Evolutionary conservation across 2,888 invertebrate species (phyloP), one percentile per base, ranked within the genome.

Genomic region (Allophyes oxyacanthae): DNA sequence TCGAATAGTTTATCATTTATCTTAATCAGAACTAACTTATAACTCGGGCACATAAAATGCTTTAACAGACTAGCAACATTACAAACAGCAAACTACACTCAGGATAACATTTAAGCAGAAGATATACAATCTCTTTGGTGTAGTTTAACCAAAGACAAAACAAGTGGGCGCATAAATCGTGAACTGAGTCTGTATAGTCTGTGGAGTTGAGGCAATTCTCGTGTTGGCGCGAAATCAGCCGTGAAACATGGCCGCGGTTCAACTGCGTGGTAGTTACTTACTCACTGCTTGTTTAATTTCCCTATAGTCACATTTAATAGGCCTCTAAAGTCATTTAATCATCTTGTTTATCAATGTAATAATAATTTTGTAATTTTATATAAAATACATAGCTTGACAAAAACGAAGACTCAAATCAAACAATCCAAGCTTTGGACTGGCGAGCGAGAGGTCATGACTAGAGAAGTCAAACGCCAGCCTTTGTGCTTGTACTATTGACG

Each of bases 61-160:
- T 63, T 48, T 40, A 65, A 51, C 65, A 53, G 42, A 72, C 71
- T 59, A 49, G 49, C 33, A 66, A 58, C 64, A 75, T 75, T 72
- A 72, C 42, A 20, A 72, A 72, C 72, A 64, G 43, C 63, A 64
- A 75, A 75, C 75, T 75, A 67, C 64, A 49, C 72, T 73, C 72
- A 43, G 58, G 72, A 68, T 72, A 75, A 75, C 72, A 68, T 75
- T 73, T 67, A 72, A 41, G 53, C 52, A 37, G 49, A 64, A 72
- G 72, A 75, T 73, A 73, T 75, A 75, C 64, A 64, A 64, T 64
- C 76, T 75, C 76, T 50, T 75, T 64, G 76, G 68, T 75, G 68
- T 75, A 75, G 68, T 73, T 75, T 61, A 74, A 73, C 77, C 74
- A 64, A 60, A 74, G 77, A 73, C 74, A 73, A 74, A 75, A 74